A percentile compares a stretch with the other conserved stretches of the same genome.
Evolutionary conservation across 1,140 invertebrate genomes (phyloP).

Genomic region (Diorhabda elongata): DNA sequence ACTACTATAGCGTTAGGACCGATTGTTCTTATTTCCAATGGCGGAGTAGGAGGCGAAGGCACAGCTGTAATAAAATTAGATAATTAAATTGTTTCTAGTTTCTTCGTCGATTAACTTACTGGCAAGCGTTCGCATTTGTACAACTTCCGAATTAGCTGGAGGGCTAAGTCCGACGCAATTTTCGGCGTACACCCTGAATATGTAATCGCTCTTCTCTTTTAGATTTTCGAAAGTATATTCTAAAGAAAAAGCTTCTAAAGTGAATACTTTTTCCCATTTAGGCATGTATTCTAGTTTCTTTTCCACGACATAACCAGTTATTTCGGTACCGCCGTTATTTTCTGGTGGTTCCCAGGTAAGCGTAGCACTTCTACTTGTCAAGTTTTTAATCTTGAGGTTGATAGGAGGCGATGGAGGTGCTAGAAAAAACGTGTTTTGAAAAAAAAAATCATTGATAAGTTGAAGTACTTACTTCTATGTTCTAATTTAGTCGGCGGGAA

Average conservation of each 20-base stretch:
- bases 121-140: slow-evolving; percentile 89
- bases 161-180: slow-evolving; percentile 82
- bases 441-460: neutral
- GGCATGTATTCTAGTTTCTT: slow-evolving; percentile 69
- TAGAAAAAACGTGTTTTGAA: slow-evolving; percentile 41
- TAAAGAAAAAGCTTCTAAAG: slow-evolving; percentile 70
- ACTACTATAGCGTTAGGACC: slow-evolving; percentile 80
- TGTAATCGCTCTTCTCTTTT: slow-evolving; percentile 81
- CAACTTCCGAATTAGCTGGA: slow-evolving; percentile 71
- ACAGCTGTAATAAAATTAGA: slow-evolving; percentile 58
- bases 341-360: slow-evolving; percentile 81
- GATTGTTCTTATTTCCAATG: slow-evolving; percentile 77
- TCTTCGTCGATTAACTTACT: slow-evolving; percentile 60
- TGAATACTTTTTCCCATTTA: slow-evolving; percentile 87
- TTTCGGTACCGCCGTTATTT: slow-evolving; percentile 77
- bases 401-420: slow-evolving; percentile 78
- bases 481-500: slow-evolving; percentile 51
- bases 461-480: slow-evolving; percentile 21
- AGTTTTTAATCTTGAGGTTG: slow-evolving; percentile 70
- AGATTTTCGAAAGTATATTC: slow-evolving; percentile 82
- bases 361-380: slow-evolving; percentile 81
- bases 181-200: slow-evolving; percentile 89
- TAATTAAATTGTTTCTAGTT: neutral
- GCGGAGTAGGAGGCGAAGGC: slow-evolving; percentile 84
- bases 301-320: slow-evolving; percentile 92